phyloP scores from a whole-genome alignment of 2,797 vertebrate genomes.

The Silurus aristotelis region DNA sequence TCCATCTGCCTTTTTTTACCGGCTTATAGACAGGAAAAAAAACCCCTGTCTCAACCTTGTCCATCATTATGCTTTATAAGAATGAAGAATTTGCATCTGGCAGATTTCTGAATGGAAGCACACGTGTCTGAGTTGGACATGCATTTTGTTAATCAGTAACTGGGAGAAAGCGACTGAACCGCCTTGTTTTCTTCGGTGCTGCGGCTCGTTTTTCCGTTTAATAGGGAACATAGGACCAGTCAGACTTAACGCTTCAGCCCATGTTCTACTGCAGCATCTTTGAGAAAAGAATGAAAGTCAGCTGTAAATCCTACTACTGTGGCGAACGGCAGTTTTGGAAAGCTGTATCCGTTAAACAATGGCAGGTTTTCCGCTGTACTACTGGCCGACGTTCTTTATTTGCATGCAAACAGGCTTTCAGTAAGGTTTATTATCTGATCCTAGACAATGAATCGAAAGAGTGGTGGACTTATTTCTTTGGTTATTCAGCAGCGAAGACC shows the following conservation, averaged over 20 bases:
- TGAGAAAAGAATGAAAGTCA: not conserved
- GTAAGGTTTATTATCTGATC: not conserved
- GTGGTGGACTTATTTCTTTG: not conserved
- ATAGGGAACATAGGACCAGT: too few species aligned
- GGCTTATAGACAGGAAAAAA: conserved; percentile 36
- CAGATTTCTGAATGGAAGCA: not conserved
- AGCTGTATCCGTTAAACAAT: not conserved
- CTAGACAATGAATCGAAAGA: conserved; percentile 6
- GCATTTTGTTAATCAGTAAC: conserved; percentile 35
- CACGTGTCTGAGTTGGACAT: not conserved
- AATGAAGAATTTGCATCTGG: conserved; percentile 29
- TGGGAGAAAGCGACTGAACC: not conserved
- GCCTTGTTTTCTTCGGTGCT: conserved; percentile 27
- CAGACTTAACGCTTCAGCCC: not conserved
- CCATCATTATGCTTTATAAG: conserved; percentile 22
- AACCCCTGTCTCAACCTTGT: conserved; percentile 27
- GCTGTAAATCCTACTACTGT: not conserved
- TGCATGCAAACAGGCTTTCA: not conserved
- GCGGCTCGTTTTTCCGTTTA: not conserved
- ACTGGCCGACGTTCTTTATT: not conserved
- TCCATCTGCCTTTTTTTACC: conserved; percentile 57
- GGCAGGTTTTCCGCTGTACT: not conserved
- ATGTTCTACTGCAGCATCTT: not conserved
- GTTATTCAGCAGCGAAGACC: conserved; percentile 7
- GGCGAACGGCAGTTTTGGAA: not conserved